A percentile compares a stretch with the other conserved stretches of the same genome.
These are phyloP conservation scores for Embiotoca jacksoni DNA, from an alignment of 2,113 vertebrate genomes.

Conservation along the genomic window DNA sequence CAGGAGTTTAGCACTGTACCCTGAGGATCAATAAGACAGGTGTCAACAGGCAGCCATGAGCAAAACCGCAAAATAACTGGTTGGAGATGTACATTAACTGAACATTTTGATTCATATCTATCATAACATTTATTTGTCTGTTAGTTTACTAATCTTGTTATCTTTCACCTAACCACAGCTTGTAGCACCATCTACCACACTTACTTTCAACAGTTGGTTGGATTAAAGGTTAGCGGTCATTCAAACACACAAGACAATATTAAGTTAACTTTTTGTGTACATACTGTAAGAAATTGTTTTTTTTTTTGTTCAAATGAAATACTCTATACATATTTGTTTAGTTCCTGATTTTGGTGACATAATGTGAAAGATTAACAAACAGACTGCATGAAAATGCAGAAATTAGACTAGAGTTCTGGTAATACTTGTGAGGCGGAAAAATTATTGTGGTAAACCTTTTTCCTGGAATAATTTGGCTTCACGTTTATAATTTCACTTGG, in stretches of 20 bases:
- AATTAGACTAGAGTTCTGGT: constrained; percentile 23
- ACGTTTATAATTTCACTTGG: background rate
- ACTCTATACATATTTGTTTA: no score
- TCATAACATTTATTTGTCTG: background rate
- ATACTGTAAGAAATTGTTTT: no score
- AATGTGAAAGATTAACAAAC: constrained; percentile 7
- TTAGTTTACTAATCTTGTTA: background rate
- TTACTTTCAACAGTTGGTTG: no score
- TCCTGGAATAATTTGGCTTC: background rate
- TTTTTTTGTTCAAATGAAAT: no score
- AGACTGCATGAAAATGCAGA: constrained; percentile 24
- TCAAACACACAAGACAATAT: no score
- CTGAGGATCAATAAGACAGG: constrained; percentile 70
- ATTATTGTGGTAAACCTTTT: background rate
- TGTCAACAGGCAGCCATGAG: constrained; percentile 2
- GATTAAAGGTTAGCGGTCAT: no score
- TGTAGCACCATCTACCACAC: background rate
- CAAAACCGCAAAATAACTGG: background rate
- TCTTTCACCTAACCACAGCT: background rate
- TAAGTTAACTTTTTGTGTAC: no score
- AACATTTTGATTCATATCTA: background rate
- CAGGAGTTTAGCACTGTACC: constrained; percentile 94
- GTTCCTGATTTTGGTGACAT: background rate
- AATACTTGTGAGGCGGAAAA: background rate
- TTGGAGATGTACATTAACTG: background rate